These are phyloP conservation scores for Lamellibrachia satsuma DNA, from an alignment of 2,888 invertebrate genomes.

Conservation along the genomic window DNA sequence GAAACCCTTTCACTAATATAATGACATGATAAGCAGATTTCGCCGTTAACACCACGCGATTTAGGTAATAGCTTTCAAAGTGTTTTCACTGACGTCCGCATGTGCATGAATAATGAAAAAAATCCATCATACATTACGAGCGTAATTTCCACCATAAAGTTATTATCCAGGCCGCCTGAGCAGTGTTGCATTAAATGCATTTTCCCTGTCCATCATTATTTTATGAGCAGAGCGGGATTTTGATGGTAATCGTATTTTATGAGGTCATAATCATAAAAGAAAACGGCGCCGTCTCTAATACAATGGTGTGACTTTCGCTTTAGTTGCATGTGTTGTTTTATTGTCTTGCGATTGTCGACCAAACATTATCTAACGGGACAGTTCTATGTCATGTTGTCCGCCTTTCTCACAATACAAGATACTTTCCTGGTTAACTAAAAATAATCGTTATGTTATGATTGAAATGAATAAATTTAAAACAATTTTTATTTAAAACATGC, in stretches of 20 bases:
- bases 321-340: background rate
- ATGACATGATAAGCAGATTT: background rate
- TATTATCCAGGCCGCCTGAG: background rate
- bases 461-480: background rate
- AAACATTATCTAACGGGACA: background rate
- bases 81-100: background rate
- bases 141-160: background rate
- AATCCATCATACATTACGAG: background rate
- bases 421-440: background rate
- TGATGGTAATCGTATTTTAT: background rate
- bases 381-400: no score
- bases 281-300: background rate
- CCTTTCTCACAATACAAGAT: background rate
- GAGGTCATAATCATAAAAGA: background rate
- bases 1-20: background rate
- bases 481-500: background rate
- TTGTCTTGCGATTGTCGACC: background rate
- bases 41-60: background rate
- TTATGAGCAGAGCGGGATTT: background rate
- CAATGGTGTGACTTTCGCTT: background rate
- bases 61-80: conserved; percentile 2
- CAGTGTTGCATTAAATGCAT: background rate
- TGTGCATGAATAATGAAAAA: background rate
- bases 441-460: background rate
- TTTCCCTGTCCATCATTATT: background rate